Evolutionary conservation across 2,113 vertebrate species (phyloP).

Genomic region (human): DNA sequence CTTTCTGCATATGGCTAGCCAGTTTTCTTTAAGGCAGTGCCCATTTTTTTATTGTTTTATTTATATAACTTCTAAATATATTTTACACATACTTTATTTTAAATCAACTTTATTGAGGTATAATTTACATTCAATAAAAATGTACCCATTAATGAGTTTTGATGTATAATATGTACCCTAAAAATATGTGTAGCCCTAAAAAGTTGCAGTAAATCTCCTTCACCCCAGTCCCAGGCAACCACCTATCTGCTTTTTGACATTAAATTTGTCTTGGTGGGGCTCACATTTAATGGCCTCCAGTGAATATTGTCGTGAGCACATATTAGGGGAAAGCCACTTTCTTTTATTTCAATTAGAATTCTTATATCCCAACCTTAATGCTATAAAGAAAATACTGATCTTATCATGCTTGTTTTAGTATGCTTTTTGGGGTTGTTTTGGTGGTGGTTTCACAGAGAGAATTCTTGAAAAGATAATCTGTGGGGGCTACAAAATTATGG

Average conservation of each 20-base stretch:
- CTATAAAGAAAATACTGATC: neutral
- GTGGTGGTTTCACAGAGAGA: neutral
- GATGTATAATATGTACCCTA: neutral
- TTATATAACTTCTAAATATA: neutral
- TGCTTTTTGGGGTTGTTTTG: neutral
- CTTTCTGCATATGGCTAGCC: no score
- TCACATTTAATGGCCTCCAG: neutral
- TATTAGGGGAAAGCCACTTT: neutral
- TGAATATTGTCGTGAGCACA: neutral
- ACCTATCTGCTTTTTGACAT: neutral
- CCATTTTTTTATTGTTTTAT: conserved; percentile 9
- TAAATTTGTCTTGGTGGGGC: neutral
- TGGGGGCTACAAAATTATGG: neutral
- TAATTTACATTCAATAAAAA: conserved; percentile 13
- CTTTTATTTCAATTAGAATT: neutral
- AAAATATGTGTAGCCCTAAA: neutral
- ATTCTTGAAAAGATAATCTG: neutral
- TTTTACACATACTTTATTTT: conserved; percentile 22
- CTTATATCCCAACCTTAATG: neutral
- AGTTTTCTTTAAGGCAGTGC: neutral
- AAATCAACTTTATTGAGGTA: neutral
- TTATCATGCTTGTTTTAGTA: neutral
- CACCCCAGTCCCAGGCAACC: neutral
- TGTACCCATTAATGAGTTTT: neutral
- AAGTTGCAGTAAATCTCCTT: neutral